A percentile compares a stretch with the other conserved stretches of the same genome.
These are phyloP conservation scores for Macrotus californicus DNA, from an alignment of 2,113 vertebrate genomes.

Conservation along the genomic window DNA sequence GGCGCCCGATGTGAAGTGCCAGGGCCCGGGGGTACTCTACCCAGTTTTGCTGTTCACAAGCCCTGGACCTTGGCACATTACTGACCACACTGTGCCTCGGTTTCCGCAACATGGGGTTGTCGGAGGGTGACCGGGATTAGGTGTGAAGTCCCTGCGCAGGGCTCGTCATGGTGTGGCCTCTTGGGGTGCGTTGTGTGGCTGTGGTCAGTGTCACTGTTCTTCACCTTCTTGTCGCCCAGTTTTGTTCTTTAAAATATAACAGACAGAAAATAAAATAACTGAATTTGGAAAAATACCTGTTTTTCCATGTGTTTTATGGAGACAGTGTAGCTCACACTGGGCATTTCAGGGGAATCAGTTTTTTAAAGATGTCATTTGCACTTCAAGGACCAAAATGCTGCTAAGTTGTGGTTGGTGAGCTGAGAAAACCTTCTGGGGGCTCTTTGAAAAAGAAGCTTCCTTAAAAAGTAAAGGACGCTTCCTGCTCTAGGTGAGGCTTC, in stretches of 20 bases:
- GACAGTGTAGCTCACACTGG: neutral
- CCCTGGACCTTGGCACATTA: neutral
- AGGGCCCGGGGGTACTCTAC: neutral
- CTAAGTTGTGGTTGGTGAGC: neutral
- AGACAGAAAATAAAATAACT: neutral
- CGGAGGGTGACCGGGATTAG: neutral
- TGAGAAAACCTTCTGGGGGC: neutral
- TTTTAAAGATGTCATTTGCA: neutral
- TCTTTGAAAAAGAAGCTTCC: neutral
- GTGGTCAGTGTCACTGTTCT: neutral
- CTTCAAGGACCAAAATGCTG: neutral
- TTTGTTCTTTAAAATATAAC: neutral
- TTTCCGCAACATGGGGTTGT: neutral
- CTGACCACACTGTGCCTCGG: too few relatives aligned
- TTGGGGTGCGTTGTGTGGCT: too few relatives aligned
- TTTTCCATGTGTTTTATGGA: neutral
- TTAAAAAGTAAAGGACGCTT: neutral
- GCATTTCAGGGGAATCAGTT: neutral
- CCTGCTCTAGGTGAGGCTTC: neutral
- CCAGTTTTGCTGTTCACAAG: too few relatives aligned
- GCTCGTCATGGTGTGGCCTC: neutral
- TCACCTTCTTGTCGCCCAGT: neutral
- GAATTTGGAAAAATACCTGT: neutral
- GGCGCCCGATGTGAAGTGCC: accelerated
- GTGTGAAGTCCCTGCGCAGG: neutral